Percentiles rank a stretch among this genome's conserved stretches.
Conservation (phyloP, 2,797 vertebrate genomes). For the Muscicapa comitata region DNA sequence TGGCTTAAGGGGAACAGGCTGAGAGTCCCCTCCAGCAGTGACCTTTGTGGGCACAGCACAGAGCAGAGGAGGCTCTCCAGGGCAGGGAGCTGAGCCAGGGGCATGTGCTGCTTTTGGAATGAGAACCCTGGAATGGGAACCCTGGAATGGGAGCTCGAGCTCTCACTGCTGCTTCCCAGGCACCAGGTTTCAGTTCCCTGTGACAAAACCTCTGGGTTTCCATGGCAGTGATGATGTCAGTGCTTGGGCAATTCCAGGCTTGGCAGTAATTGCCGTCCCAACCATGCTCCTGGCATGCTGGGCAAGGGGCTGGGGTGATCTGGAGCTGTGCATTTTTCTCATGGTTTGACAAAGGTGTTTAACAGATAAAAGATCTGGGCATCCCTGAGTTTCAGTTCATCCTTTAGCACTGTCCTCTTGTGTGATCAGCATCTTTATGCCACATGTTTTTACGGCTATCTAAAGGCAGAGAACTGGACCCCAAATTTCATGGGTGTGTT, state of each 20-base stretch:
- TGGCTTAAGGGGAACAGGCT: not conserved
- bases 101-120: not conserved
- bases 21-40: not conserved
- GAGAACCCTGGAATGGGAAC: not conserved
- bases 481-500: not conserved
- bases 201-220: not conserved
- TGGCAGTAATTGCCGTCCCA: not conserved
- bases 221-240: rapidly evolving
- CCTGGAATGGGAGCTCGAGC: not conserved
- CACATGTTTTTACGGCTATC: not conserved
- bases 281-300: rapidly evolving
- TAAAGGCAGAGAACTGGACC: not conserved
- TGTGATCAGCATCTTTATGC: not conserved
- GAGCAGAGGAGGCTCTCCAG: not conserved
- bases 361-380: not conserved
- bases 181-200: not conserved
- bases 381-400: not conserved
- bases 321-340: not conserved
- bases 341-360: not conserved
- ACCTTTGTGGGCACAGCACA: not conserved
- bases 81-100: not conserved
- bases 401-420: not conserved
- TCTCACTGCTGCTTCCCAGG: not conserved
- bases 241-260: not conserved
- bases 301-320: not conserved